Percentiles rank a stretch among this genome's conserved stretches.
These are phyloP conservation scores for Amphiprion ocellaris DNA, from an alignment of 2,113 vertebrate genomes.

Conservation along the genomic window DNA sequence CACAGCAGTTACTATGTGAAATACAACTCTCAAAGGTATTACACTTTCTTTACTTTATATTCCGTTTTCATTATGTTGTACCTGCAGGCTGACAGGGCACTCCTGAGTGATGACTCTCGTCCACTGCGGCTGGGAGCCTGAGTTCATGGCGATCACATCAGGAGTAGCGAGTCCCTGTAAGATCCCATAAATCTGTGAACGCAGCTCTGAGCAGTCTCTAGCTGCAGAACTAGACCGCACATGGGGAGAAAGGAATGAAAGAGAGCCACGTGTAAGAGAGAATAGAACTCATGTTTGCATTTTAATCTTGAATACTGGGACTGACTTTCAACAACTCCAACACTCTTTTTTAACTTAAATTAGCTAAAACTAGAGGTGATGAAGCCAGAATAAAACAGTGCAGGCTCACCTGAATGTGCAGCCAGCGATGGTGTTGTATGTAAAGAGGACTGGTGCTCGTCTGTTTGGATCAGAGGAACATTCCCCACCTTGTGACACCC, in stretches of 20 bases:
- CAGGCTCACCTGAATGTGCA: slow-evolving; percentile 80
- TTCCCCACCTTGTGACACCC: slow-evolving; percentile 59
- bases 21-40: too few relatives aligned
- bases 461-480: slow-evolving; percentile 65
- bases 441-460: slow-evolving; percentile 72
- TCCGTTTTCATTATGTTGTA: slow-evolving; percentile 31
- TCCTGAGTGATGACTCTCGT: slow-evolving; percentile 71
- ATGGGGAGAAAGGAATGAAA: background rate
- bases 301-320: background rate
- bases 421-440: slow-evolving; percentile 78
- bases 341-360: background rate
- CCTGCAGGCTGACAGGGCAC: slow-evolving; percentile 67
- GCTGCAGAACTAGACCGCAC: slow-evolving; percentile 65
- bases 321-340: background rate
- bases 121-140: slow-evolving; percentile 72
- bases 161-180: slow-evolving; percentile 69
- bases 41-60: background rate
- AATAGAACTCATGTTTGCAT: background rate
- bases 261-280: accelerated
- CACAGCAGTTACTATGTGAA: too few relatives aligned
- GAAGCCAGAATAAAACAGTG: background rate
- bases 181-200: slow-evolving; percentile 73
- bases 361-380: background rate
- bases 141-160: slow-evolving; percentile 80
- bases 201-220: slow-evolving; percentile 73